phyloP scores from a whole-genome alignment of 2,888 invertebrate species.

The Tetrapedia diversipes region DNA sequence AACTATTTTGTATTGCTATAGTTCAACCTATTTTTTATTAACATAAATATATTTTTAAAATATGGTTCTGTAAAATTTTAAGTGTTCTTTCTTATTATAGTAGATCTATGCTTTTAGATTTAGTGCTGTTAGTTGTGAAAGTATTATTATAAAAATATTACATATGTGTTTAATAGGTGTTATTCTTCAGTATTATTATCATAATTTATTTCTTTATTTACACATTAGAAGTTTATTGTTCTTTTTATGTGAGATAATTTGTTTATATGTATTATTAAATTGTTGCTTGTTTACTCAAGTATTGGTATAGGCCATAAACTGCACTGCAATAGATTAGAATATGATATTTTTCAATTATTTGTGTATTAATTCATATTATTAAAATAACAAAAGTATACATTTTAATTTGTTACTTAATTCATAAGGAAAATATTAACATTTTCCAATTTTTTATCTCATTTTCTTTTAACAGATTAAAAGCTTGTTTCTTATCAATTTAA shows the following conservation, averaged over 20 bases:
- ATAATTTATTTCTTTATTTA: not conserved
- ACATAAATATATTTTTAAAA: not conserved
- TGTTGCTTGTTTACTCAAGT: slow-evolving; percentile 27
- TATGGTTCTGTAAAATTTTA: not conserved
- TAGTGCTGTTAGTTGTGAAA: not conserved
- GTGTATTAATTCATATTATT: not conserved
- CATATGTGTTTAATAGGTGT: not conserved
- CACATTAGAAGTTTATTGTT: not conserved
- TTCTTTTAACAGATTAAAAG: not conserved
- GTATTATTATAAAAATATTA: not conserved
- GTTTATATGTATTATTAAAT: slow-evolving; percentile 3
- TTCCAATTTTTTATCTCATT: not conserved
- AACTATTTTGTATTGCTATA: too few species aligned
- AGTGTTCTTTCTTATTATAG: not conserved
- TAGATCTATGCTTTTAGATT: not conserved
- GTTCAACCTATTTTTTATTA: too few species aligned
- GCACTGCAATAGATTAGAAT: slow-evolving; percentile 33
- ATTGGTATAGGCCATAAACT: not conserved
- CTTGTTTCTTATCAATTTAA: not conserved
- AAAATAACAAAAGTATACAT: not conserved
- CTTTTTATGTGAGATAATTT: not conserved
- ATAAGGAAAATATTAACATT: not conserved
- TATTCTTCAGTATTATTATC: not conserved
- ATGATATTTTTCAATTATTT: slow-evolving; percentile 1
- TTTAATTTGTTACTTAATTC: not conserved